Percentiles rank a stretch among this genome's conserved stretches.
phyloP scores from a whole-genome alignment of 2,888 invertebrate species.

The Keiferia lycopersicella region DNA sequence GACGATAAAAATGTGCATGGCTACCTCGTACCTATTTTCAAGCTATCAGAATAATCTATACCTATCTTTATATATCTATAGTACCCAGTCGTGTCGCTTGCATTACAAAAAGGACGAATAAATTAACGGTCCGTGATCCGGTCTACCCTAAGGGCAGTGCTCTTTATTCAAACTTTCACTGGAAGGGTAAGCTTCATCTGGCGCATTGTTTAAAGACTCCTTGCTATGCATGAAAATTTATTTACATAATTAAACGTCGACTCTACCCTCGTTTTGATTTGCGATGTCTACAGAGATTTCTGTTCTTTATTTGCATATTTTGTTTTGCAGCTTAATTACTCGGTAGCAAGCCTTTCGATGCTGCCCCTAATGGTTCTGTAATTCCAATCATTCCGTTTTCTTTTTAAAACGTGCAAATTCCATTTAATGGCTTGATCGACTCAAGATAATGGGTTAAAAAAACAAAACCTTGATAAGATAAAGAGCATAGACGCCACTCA shows the following conservation, averaged over 20 bases:
- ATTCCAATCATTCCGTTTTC: conserved; percentile 3
- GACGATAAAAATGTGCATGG: too few species aligned
- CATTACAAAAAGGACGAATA: conserved; percentile 42
- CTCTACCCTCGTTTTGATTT: conserved; percentile 70
- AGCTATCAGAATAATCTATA: background rate
- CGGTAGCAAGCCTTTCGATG: conserved; percentile 31
- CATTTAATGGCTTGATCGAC: background rate
- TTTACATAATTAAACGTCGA: conserved; percentile 78
- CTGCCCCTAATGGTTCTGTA: conserved; percentile 22
- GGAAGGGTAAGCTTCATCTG: conserved; percentile 67
- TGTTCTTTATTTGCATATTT: conserved; percentile 69
- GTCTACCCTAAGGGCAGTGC: conserved; percentile 60
- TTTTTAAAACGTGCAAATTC: background rate
- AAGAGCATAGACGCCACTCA: background rate
- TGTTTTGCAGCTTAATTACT: conserved; percentile 59
- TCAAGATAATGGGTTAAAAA: background rate
- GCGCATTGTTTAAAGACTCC: conserved; percentile 72
- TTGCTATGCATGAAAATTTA: conserved; percentile 75
- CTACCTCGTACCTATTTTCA: too few species aligned
- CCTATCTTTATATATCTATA: background rate
- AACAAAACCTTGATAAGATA: background rate
- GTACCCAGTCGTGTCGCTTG: background rate
- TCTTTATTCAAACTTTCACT: conserved; percentile 68
- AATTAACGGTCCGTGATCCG: conserved; percentile 53
- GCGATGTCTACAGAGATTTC: conserved; percentile 71